Evolutionary conservation across 2,797 vertebrate species (phyloP).

Genomic region (Picus viridis): DNA sequence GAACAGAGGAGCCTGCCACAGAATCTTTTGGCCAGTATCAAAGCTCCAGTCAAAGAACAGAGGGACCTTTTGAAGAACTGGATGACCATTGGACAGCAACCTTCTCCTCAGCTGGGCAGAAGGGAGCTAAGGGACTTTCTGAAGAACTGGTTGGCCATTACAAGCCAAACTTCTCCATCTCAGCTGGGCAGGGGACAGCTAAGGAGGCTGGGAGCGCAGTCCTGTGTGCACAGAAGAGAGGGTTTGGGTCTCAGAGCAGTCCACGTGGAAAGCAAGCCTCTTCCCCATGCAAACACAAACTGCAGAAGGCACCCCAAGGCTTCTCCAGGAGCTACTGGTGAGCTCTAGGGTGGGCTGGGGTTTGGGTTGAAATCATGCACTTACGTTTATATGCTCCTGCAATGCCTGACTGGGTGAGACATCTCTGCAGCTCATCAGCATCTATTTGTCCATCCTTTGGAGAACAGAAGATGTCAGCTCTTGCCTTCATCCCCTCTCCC

Average conservation of each 20-base stretch:
- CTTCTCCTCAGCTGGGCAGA: neutral
- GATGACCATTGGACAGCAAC: neutral
- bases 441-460: constrained; percentile 93
- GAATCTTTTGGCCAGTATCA: neutral
- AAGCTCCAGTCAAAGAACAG: neutral
- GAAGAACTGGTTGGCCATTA: neutral
- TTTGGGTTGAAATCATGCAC: constrained; percentile 39
- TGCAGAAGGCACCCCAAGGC: neutral
- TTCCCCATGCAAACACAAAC: constrained; percentile 2
- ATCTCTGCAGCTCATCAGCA: constrained; percentile 92
- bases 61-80: neutral
- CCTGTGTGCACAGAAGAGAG: neutral
- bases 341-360: neutral
- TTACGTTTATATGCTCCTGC: constrained; percentile 92
- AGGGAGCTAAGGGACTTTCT: neutral
- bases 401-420: constrained; percentile 92
- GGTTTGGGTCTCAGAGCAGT: neutral
- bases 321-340: neutral
- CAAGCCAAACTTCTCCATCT: neutral
- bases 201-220: neutral
- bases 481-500: neutral
- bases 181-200: neutral
- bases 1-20: neutral
- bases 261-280: neutral
- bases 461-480: constrained; percentile 41